Base-by-base conservation (phyloP, 2,113 vertebrate species). In the Dissostichus mawsoni region DNA sequence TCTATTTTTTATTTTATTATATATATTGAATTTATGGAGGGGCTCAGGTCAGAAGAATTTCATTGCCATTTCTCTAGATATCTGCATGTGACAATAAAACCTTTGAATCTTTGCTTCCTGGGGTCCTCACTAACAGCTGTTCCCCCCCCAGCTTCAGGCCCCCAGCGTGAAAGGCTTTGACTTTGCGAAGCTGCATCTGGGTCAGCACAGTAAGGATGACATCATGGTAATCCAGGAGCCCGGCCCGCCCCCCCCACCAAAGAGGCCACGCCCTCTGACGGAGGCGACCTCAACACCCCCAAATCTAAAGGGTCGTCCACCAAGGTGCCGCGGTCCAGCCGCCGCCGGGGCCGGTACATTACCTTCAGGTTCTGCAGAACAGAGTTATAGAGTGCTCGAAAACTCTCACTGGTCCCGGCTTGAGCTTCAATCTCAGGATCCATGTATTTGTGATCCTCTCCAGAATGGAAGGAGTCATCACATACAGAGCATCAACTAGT, bases 121-220 rank as follows among this genome's bases (percentile, higher is more conserved):
- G 14, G 1, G 0, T 16, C 8, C 11, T 0, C 10, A 7, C n/a
- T 62, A 3, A 25, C 18, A 5, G 2, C 73, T 77, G 47, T 75
- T 80, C 76, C 61, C 82, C 89, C 87, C 76, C 85, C 81, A 99
- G 98, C 94, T 99, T 80, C 98, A 99, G 94, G 96, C 96, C 41
- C 97, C 98, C 47, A 99, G 96, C 0, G 98, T 99, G 68, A 99
- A 99, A 93, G 98, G 98, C 65, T 99, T 99, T 73, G 98, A 99
- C 90, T 99, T 99, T 76, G 98, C 98, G 14, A 99, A 99, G 91
- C 97, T 99, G 53, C 98, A 99, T 88, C 95, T 99, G 74, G 98
- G 98, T 5, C 98, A 99, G 87, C 97, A 98, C 93, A 98, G 95
- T 81, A 99, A 99, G 85, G 98, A 99, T 4, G 96, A 98, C 89